These are phyloP conservation scores for Drosophila biarmipes DNA, from an alignment of 1,140 invertebrate genomes.

Conservation along the genomic window DNA sequence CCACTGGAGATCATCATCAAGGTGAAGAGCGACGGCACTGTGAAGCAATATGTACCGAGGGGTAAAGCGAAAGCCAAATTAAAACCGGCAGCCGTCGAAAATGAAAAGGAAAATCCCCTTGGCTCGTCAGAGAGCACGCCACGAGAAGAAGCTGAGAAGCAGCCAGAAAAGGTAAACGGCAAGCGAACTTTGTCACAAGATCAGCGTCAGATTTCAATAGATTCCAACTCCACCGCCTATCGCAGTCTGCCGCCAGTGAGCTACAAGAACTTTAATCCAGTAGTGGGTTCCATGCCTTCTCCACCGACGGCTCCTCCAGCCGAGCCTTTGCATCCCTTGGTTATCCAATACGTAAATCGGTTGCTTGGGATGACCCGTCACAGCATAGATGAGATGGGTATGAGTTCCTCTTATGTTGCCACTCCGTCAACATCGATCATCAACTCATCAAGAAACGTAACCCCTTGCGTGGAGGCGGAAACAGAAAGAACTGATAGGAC, in stretches of 20 bases:
- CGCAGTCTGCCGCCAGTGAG: slow-evolving; percentile 65
- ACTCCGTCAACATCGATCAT: slow-evolving; percentile 71
- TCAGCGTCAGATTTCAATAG: slow-evolving; percentile 65
- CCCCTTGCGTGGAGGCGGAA: neutral
- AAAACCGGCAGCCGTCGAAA: slow-evolving; percentile 2
- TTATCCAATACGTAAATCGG: slow-evolving; percentile 74
- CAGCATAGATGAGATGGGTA: slow-evolving; percentile 51
- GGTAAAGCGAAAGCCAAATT: slow-evolving; percentile 11
- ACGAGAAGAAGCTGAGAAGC: neutral
- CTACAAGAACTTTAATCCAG: slow-evolving; percentile 36
- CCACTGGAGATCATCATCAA: slow-evolving; percentile 78
- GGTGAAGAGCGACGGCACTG: slow-evolving; percentile 63
- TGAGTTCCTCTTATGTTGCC: slow-evolving; percentile 59
- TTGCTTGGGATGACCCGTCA: slow-evolving; percentile 67
- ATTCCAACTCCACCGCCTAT: slow-evolving; percentile 78
- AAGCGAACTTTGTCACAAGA: neutral
- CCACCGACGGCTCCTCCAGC: neutral
- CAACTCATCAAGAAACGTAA: slow-evolving; percentile 56
- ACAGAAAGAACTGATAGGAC: slow-evolving; percentile 14
- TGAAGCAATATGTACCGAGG: slow-evolving; percentile 57
- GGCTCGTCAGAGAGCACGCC: neutral
- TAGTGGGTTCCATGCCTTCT: neutral
- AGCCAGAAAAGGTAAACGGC: neutral
- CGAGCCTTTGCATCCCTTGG: slow-evolving; percentile 56
- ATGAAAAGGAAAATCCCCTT: slow-evolving; percentile 7